These are phyloP conservation scores for Atractosteus spatula DNA, from an alignment of 2,113 vertebrate species.

Conservation along the genomic window DNA sequence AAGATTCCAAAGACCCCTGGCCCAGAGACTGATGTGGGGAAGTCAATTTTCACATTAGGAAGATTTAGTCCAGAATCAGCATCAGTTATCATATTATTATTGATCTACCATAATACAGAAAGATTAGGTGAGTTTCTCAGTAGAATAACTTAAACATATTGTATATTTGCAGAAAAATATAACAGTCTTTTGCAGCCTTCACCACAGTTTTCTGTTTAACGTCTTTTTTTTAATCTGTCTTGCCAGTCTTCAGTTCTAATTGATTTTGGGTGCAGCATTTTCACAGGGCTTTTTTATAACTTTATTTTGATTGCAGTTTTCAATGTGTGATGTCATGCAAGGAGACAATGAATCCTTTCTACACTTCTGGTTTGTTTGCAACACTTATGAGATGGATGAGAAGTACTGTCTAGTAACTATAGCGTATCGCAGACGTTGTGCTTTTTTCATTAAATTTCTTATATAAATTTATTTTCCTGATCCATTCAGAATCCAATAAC, in stretches of 20 bases:
- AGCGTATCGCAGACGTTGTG: too few relatives aligned
- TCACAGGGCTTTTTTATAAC: background rate
- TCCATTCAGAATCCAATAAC: background rate
- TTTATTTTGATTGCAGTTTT: background rate
- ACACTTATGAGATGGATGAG: background rate
- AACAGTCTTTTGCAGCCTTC: background rate
- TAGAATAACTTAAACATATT: background rate
- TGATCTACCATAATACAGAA: too few relatives aligned
- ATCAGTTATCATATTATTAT: too few relatives aligned
- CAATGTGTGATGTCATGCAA: background rate
- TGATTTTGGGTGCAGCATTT: background rate
- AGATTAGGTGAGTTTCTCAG: too few relatives aligned
- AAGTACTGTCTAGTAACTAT: background rate
- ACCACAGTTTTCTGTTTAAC: background rate
- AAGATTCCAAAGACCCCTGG: too few relatives aligned
- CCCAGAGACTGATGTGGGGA: too few relatives aligned
- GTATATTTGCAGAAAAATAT: background rate
- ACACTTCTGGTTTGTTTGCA: background rate
- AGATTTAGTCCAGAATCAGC: too few relatives aligned
- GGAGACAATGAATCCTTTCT: background rate
- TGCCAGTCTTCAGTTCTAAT: slow-evolving; percentile 1
- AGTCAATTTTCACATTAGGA: too few relatives aligned
- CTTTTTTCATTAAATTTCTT: too few relatives aligned
- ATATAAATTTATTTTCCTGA: background rate
- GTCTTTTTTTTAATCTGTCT: background rate